phyloP scores from a whole-genome alignment of 2,113 vertebrate genomes.

The Piprites chloris region DNA sequence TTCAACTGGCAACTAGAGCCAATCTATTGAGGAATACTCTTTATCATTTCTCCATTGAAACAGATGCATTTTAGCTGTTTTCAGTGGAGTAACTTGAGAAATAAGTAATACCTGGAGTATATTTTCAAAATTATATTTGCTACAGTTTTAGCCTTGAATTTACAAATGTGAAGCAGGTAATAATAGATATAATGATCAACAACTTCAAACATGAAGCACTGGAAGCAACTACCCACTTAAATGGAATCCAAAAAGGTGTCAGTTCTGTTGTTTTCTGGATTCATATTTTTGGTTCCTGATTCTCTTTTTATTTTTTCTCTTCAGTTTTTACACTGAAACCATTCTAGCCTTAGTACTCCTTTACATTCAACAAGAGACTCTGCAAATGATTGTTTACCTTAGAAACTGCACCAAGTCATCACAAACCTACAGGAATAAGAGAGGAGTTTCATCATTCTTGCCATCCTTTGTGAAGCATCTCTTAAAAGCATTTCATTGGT shows the following conservation, averaged over 20 bases:
- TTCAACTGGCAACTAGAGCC: background rate
- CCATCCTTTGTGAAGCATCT: background rate
- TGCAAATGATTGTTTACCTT: slow-evolving; percentile 67
- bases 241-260: background rate
- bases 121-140: background rate
- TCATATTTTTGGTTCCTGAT: background rate
- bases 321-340: background rate
- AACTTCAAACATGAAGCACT: background rate
- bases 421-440: slow-evolving; percentile 70
- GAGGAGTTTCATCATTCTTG: background rate
- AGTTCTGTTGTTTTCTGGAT: background rate
- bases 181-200: background rate
- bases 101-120: background rate
- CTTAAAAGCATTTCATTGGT: background rate
- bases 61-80: background rate
- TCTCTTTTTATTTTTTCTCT: background rate
- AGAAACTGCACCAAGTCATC: slow-evolving; percentile 74
- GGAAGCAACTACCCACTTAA: background rate
- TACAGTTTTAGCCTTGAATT: background rate
- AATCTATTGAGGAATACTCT: background rate
- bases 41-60: background rate
- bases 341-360: background rate
- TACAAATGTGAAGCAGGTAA: background rate
- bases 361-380: background rate
- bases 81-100: background rate